phyloP scores from a whole-genome alignment of 2,113 vertebrate genomes.

The Crypturellus undulatus region DNA sequence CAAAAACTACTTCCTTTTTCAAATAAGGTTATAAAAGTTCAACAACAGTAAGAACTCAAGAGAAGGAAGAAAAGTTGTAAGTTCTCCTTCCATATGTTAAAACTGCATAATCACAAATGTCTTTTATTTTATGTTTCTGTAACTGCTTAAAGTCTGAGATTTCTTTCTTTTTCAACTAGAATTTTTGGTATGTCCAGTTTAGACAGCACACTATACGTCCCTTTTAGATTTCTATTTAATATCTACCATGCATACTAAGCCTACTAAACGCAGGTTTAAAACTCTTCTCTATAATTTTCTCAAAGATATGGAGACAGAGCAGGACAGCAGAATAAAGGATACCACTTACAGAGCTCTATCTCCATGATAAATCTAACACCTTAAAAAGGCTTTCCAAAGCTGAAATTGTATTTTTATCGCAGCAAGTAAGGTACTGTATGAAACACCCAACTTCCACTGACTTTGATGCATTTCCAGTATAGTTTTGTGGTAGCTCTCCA shows the following conservation, averaged over 20 bases:
- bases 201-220: background rate
- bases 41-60: background rate
- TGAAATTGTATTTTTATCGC: background rate
- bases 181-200: background rate
- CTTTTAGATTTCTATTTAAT: too few species aligned
- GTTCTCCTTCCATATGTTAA: background rate
- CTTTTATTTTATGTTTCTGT: background rate
- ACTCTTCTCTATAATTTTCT: background rate
- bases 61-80: background rate
- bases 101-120: background rate
- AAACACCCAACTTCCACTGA: background rate
- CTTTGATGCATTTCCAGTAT: background rate
- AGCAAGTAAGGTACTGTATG: background rate
- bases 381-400: background rate
- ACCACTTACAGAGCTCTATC: background rate
- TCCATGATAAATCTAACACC: background rate
- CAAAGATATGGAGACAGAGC: accelerated
- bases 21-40: background rate
- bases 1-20: background rate
- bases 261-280: background rate
- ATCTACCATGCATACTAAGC: background rate
- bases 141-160: background rate
- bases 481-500: background rate
- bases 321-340: background rate
- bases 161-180: background rate